These are phyloP conservation scores for Malacoraja senta DNA, from an alignment of 2,797 vertebrate genomes.

Conservation along the genomic window DNA sequence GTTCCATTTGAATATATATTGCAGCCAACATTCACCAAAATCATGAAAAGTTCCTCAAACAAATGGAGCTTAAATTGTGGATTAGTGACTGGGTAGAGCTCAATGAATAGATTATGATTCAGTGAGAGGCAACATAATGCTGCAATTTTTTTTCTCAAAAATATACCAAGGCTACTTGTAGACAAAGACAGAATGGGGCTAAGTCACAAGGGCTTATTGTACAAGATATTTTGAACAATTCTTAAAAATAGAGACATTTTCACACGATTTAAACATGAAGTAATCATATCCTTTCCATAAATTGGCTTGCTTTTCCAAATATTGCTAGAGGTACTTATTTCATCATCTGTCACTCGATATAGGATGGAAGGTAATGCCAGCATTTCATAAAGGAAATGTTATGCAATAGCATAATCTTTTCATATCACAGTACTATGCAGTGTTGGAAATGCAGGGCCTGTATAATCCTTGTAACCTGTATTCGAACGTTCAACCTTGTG, in stretches of 20 bases:
- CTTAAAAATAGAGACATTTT: neutral
- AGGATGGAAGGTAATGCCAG: neutral
- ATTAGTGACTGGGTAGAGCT: neutral
- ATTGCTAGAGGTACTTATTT: neutral
- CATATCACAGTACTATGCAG: neutral
- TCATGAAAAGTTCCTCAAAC: neutral
- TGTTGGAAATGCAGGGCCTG: neutral
- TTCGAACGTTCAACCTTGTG: neutral
- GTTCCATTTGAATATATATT: neutral
- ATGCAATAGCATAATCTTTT: neutral
- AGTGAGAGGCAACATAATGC: neutral
- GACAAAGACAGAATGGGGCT: constrained; percentile 34
- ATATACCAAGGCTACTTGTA: neutral
- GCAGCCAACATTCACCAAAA: neutral
- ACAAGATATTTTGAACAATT: constrained; percentile 12
- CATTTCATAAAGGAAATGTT: neutral
- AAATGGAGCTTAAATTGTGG: neutral
- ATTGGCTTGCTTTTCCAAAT: neutral
- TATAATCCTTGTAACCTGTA: too few relatives aligned
- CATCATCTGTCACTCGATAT: neutral
- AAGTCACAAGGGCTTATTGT: constrained; percentile 26
- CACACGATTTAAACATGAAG: neutral
- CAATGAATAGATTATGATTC: neutral
- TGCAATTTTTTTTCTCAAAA: neutral
- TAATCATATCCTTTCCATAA: neutral